phyloP scores from a whole-genome alignment of 2,888 invertebrate genomes.

The Acanthosepion pharaonis region DNA sequence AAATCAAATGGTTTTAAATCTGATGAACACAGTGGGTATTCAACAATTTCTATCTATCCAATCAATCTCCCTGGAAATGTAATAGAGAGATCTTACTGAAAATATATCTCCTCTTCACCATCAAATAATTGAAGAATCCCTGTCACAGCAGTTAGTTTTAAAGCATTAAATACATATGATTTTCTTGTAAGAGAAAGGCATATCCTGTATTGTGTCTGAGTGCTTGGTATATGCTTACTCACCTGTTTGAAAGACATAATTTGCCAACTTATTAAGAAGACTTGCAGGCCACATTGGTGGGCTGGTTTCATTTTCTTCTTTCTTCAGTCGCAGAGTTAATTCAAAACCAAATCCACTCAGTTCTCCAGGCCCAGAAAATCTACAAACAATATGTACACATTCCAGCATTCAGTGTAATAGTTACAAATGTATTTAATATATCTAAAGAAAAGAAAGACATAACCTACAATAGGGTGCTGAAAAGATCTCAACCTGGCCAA shows the following conservation, averaged over 20 bases:
- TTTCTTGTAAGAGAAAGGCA: background rate
- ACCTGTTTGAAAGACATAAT: slow-evolving; percentile 93
- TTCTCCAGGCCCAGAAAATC: slow-evolving; percentile 73
- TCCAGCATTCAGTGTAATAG: background rate
- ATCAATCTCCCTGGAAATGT: no score
- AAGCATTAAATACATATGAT: background rate
- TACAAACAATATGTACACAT: slow-evolving; percentile 49
- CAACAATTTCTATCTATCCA: no score
- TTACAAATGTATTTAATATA: background rate
- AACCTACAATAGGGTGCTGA: no score
- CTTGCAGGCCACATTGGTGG: slow-evolving; percentile 96
- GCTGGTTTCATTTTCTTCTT: slow-evolving; percentile 79
- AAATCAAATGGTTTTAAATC: no score
- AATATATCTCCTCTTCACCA: no score
- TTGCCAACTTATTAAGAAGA: slow-evolving; percentile 90
- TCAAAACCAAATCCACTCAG: slow-evolving; percentile 92
- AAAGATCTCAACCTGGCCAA: no score
- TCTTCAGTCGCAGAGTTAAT: slow-evolving; percentile 86
- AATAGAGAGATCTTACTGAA: no score
- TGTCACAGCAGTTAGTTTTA: no score
- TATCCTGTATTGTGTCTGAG: background rate
- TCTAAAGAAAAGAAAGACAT: no score
- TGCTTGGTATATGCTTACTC: slow-evolving; percentile 50
- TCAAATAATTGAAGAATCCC: no score
- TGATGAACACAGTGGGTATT: no score